phyloP scores from a whole-genome alignment of 2,797 vertebrate species.

The Hyperoplus lanceolatus region DNA sequence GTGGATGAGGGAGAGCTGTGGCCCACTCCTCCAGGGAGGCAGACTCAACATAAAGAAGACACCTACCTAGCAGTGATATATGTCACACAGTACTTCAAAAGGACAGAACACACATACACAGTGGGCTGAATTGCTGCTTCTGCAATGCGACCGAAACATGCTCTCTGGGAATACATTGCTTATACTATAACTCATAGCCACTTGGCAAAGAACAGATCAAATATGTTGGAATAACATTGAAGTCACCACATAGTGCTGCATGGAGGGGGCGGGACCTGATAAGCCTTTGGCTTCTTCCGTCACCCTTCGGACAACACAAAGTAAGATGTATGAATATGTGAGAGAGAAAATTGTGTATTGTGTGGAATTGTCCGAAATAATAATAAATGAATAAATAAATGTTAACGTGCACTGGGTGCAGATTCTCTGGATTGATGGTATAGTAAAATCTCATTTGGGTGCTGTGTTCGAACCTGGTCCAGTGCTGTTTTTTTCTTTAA shows the following conservation, averaged over 20 bases:
- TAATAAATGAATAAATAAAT: background rate
- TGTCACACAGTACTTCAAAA: slow-evolving; percentile 74
- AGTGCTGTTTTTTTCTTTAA: slow-evolving; percentile 21
- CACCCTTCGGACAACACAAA: too few species aligned
- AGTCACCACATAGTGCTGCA: slow-evolving; percentile 48
- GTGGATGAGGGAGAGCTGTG: slow-evolving; percentile 64
- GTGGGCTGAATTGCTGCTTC: slow-evolving; percentile 37
- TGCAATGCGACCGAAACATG: slow-evolving; percentile 46
- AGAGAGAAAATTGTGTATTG: too few species aligned
- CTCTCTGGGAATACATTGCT: slow-evolving; percentile 71
- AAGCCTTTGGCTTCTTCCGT: too few species aligned
- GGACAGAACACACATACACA: slow-evolving; percentile 67
- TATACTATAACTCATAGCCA: slow-evolving; percentile 43
- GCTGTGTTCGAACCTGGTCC: slow-evolving; percentile 40
- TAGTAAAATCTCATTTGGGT: slow-evolving; percentile 60
- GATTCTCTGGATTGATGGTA: slow-evolving; percentile 55
- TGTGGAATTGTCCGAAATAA: too few species aligned
- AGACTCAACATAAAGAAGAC: slow-evolving; percentile 47
- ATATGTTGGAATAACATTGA: slow-evolving; percentile 48
- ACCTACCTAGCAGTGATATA: slow-evolving; percentile 63
- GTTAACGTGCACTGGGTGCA: slow-evolving; percentile 36
- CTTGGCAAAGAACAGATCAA: slow-evolving; percentile 59
- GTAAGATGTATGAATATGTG: too few species aligned
- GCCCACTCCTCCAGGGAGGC: slow-evolving; percentile 70
- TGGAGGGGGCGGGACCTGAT: too few species aligned